Base-by-base conservation (phyloP, 2,888 invertebrate genomes). In the Caenorhabditis macrosperma region DNA sequence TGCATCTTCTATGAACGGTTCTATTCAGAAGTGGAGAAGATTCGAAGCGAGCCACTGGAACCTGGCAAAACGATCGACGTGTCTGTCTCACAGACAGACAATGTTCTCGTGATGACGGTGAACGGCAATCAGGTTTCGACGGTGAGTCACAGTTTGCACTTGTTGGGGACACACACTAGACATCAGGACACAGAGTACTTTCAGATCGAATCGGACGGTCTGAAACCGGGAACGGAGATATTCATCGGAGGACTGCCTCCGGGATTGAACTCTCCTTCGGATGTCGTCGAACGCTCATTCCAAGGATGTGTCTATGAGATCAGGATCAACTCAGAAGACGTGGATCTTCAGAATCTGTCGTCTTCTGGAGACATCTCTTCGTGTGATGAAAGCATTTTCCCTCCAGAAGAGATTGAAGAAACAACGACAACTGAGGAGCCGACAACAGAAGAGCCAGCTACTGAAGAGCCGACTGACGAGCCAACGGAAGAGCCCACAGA, bases 161-260 rank as follows among this genome's bases (percentile, higher is more conserved):
- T 35, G 9, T 22, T 22, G 30, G 12, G 17, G 1, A 35, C 52
- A 46, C 12, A 28, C 15, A 17, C n/a, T n/a, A n/a, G n/a, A n/a
- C n/a, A n/a, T n/a, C n/a, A n/a, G n/a, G n/a, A n/a, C 24, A 30
- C 44, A n/a, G n/a, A n/a, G 38, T 38, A 38, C 38, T 38, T 38
- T 38, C 67, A 78, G 77, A 64, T 78, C 22, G 67, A 71, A 52
- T 60, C 78, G 0, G 41, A 48, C 22, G n/a, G 22, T 9, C 20
- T 84, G 33, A 57, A 57, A 46, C 82, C 83, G 4, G 75, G 77
- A 12, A 88, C 88, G 10, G 78, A 81, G 10, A 69, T 88, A 12
- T 88, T 85, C 67, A 79, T 88, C 10, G 88, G 88, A 5, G 88
- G 88, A 22, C 68, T 88, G 4, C 84, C 88, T 9, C 88, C 88